These are phyloP conservation scores for Actinopyga echinites DNA, from an alignment of 53 echinoderm and acorn worm genomes.

Conservation along the genomic window DNA sequence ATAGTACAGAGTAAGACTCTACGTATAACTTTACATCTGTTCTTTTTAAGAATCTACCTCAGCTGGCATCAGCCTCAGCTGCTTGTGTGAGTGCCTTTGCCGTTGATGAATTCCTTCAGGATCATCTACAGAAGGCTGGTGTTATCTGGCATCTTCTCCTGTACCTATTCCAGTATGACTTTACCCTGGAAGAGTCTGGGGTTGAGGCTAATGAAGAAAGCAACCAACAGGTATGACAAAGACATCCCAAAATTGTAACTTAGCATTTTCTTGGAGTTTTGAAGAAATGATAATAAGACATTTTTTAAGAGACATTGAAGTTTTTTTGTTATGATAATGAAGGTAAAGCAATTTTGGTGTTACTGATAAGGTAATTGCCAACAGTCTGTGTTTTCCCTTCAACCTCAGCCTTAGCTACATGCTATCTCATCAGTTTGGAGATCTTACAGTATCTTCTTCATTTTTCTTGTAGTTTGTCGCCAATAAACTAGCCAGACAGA, in stretches of 20 bases:
- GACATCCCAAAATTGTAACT: too few species aligned
- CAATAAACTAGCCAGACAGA: slow-evolving; percentile 80
- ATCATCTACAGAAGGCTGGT: slow-evolving; percentile 91
- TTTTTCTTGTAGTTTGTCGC: slow-evolving; percentile 71
- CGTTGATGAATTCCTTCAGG: slow-evolving; percentile 89
- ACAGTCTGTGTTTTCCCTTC: too few species aligned
- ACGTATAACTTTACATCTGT: too few species aligned
- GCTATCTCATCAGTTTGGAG: too few species aligned
- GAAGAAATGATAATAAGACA: too few species aligned
- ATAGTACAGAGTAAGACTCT: too few species aligned
- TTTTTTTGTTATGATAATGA: too few species aligned
- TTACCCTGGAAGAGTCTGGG: slow-evolving; percentile 91
- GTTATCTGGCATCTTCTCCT: slow-evolving; percentile 93
- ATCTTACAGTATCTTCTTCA: neutral
- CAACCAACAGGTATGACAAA: slow-evolving; percentile 91
- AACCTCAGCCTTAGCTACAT: too few species aligned
- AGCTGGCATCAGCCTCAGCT: slow-evolving; percentile 72
- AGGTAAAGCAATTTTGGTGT: too few species aligned
- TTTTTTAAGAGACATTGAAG: too few species aligned
- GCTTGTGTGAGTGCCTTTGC: slow-evolving; percentile 98
- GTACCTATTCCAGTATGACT: slow-evolving; percentile 98
- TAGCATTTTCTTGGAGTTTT: too few species aligned
- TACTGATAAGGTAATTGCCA: too few species aligned
- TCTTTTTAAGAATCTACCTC: slow-evolving; percentile 62
- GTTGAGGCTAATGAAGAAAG: slow-evolving; percentile 75